These are phyloP conservation scores for Lasiommata megera DNA, from an alignment of 2,888 invertebrate species.

Conservation along the genomic window DNA sequence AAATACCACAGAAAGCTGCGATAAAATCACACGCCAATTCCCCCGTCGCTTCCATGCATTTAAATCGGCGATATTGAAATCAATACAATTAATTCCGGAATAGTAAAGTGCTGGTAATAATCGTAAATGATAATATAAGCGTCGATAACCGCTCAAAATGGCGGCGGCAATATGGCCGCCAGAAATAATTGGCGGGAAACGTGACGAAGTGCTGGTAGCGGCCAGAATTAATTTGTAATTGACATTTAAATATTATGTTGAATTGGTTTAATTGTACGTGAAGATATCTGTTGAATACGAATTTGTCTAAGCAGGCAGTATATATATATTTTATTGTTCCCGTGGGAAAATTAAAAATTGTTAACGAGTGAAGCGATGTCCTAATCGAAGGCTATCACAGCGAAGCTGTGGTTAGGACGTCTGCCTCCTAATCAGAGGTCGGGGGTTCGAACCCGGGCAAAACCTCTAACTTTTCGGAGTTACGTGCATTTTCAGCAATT, in stretches of 20 bases:
- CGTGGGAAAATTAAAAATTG: too few species aligned
- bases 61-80: slow-evolving; percentile 22
- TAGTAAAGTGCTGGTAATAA: slow-evolving; percentile 37
- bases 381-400: too few species aligned
- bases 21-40: neutral
- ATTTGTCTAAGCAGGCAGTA: neutral
- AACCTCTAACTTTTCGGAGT: too few species aligned
- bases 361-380: too few species aligned
- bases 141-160: slow-evolving; percentile 30
- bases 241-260: slow-evolving; percentile 34
- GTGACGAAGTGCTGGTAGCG: slow-evolving; percentile 31
- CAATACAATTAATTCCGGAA: slow-evolving; percentile 36
- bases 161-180: slow-evolving; percentile 12
- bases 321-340: too few species aligned
- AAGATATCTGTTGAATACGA: neutral
- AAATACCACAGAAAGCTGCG: neutral
- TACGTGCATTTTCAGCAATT: too few species aligned
- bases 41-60: slow-evolving; percentile 8
- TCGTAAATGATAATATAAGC: slow-evolving; percentile 45
- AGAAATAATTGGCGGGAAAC: slow-evolving; percentile 33
- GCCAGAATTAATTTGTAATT: slow-evolving; percentile 32
- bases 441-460: too few species aligned
- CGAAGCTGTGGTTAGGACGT: too few species aligned
- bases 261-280: slow-evolving; percentile 5
- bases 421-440: too few species aligned